Evolutionary conservation across 2,113 vertebrate species (phyloP), one percentile per base, ranked within the genome.

Genomic region (Lucifuga dentata): DNA sequence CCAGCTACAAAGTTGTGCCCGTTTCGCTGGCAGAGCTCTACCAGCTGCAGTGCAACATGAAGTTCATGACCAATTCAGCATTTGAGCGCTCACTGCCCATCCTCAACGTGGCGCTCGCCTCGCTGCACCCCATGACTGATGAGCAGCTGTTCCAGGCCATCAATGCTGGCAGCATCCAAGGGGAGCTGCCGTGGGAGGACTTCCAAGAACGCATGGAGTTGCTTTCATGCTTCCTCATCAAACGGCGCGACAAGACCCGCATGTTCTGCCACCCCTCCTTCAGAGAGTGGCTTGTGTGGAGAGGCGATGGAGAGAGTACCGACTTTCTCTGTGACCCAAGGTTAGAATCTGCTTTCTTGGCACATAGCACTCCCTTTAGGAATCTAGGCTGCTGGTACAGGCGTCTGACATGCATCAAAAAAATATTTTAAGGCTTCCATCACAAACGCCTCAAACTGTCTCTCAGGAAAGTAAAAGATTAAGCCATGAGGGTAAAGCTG

Each of bases 211-310:
- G 96, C 76, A 95, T 99, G 95, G 97, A 99, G 13, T 64, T 91
- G 41, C 95, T 99, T 32, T 97, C 98, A 0, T 93, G 94, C 82
- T 98, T 99, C 70, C 94, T 99, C 74, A 93, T 98, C 76, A 95
- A 94, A 70, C 91, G 98, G 38, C 89, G 98, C 50, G 98, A 99
- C 90, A 98, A 96, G 86, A 99, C 97, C 0, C 96, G 98, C 1
- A 99, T 99, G 98, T 99, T 99, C 83, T 99, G 96, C 88, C 98
- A 99, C 60, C 97, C 98, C 0, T 99, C 98, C 76, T 99, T 99
- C 90, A 92, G 97, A 68, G 98, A 99, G 60, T 99, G 98, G 98
- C 94, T 99, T 8, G 93, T 98, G 32, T 99, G 98, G 98, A 92
- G 98, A 89, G 94, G 95, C 1, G 98, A 99, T 0, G 96, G 96